phyloP scores from a whole-genome alignment of 30 jellyfish, hydroid and myxozoan genomes.

The Aurelia sp. region DNA sequence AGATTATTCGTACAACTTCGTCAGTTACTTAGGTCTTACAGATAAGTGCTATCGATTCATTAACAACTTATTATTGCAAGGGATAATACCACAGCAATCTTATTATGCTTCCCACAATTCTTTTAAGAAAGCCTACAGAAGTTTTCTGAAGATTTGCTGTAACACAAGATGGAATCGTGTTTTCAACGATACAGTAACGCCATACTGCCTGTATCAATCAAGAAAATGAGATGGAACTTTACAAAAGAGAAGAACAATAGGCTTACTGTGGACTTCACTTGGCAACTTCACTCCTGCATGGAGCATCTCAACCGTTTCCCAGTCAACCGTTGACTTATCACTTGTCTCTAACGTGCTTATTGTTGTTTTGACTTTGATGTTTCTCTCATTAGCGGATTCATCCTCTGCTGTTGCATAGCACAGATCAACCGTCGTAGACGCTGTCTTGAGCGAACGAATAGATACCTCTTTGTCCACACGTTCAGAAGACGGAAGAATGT shows the following conservation, averaged over 20 bases:
- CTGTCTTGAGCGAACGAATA: slow-evolving; percentile 29
- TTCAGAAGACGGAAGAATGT: not conserved
- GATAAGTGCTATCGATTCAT: too few species aligned
- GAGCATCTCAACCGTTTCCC: slow-evolving; percentile 29
- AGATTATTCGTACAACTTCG: too few species aligned
- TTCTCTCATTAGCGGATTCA: slow-evolving; percentile 32
- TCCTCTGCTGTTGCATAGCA: slow-evolving; percentile 62
- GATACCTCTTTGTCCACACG: not conserved
- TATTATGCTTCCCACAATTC: too few species aligned
- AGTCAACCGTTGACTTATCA: slow-evolving; percentile 16
- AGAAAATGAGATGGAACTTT: not conserved
- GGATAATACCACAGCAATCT: too few species aligned
- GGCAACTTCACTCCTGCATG: slow-evolving; percentile 20
- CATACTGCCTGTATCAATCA: not conserved
- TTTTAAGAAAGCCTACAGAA: too few species aligned
- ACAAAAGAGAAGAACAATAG: not conserved
- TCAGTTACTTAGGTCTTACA: too few species aligned
- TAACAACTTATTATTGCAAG: too few species aligned
- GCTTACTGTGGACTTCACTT: slow-evolving; percentile 46
- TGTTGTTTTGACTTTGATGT: slow-evolving; percentile 20
- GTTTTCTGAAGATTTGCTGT: too few species aligned
- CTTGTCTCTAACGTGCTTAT: slow-evolving; percentile 25
- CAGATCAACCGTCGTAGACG: slow-evolving; percentile 15
- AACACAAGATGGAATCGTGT: too few species aligned
- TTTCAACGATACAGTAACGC: too few species aligned